A percentile compares a stretch with the other conserved stretches of the same genome.
These are phyloP conservation scores for Leucania comma DNA, from an alignment of 2,888 invertebrate species.

Conservation along the genomic window DNA sequence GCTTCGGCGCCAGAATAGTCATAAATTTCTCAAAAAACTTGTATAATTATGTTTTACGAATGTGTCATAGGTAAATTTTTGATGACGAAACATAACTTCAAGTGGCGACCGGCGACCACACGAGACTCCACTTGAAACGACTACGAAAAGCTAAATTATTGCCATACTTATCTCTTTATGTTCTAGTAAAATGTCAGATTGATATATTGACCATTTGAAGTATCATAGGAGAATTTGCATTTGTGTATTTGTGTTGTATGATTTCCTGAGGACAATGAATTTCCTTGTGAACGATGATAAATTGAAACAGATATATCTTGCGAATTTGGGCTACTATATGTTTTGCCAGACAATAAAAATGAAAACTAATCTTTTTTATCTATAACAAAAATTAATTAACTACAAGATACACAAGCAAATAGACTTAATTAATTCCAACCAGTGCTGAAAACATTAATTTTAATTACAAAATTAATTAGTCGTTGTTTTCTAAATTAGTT, in stretches of 20 bases:
- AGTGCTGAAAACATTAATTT: conserved; percentile 50
- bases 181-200: conserved; percentile 31
- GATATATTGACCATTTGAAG: conserved; percentile 33
- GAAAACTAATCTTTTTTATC: conserved; percentile 14
- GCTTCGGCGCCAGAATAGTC: conserved; percentile 21
- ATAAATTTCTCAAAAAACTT: conserved; percentile 13
- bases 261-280: not conserved
- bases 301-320: not conserved
- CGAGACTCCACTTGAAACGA: conserved; percentile 38
- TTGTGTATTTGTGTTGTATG: not conserved
- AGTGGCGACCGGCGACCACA: conserved; percentile 35
- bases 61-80: conserved; percentile 26
- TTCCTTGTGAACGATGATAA: not conserved
- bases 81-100: conserved; percentile 16
- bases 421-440: conserved; percentile 49
- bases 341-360: conserved; percentile 19
- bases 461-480: conserved; percentile 63
- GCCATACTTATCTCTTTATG: conserved; percentile 11
- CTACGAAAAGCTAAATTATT: conserved; percentile 17
- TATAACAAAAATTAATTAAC: conserved; percentile 34
- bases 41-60: conserved; percentile 21
- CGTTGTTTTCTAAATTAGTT: conserved; percentile 60
- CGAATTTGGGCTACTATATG: not conserved
- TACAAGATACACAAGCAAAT: conserved; percentile 34
- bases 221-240: conserved; percentile 15